Conservation (phyloP, 2,888 invertebrate genomes). For the Philereme vetulata region DNA sequence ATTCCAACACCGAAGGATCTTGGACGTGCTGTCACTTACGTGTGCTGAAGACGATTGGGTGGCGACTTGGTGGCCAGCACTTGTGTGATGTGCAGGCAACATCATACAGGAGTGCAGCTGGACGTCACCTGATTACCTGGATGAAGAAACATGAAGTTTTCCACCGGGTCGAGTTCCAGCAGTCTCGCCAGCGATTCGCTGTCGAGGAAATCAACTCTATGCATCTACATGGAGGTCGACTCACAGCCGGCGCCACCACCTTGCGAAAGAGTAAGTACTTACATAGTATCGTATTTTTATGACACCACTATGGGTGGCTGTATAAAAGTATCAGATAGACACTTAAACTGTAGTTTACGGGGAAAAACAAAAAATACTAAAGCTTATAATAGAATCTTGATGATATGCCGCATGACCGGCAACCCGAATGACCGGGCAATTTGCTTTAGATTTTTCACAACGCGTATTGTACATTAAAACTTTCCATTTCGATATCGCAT, state of each 20-base stretch:
- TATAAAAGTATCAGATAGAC: slow-evolving; percentile 35
- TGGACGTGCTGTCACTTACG: slow-evolving; percentile 42
- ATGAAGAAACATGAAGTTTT: slow-evolving; percentile 83
- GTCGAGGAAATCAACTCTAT: slow-evolving; percentile 86
- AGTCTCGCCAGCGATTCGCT: slow-evolving; percentile 86
- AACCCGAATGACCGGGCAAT: slow-evolving; percentile 53
- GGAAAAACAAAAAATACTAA: slow-evolving; percentile 44
- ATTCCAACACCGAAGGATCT: slow-evolving; percentile 48
- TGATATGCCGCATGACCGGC: slow-evolving; percentile 44
- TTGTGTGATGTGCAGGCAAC: slow-evolving; percentile 78
- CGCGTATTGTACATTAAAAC: slow-evolving; percentile 64
- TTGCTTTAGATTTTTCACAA: slow-evolving; percentile 69
- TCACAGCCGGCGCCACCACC: slow-evolving; percentile 63
- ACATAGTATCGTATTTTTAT: slow-evolving; percentile 27
- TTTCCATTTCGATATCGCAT: slow-evolving; percentile 74
- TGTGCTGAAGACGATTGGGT: slow-evolving; percentile 27
- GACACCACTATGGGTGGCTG: slow-evolving; percentile 25
- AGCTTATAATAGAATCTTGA: slow-evolving; percentile 49
- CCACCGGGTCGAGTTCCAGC: slow-evolving; percentile 86
- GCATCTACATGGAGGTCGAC: slow-evolving; percentile 85
- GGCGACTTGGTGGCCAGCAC: slow-evolving; percentile 49
- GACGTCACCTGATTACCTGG: slow-evolving; percentile 72
- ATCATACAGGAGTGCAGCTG: slow-evolving; percentile 69
- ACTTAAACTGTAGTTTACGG: slow-evolving; percentile 38
- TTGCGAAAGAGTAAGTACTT: slow-evolving; percentile 81